Conservation (phyloP, 2,797 vertebrate species). For the Anabas testudineus region DNA sequence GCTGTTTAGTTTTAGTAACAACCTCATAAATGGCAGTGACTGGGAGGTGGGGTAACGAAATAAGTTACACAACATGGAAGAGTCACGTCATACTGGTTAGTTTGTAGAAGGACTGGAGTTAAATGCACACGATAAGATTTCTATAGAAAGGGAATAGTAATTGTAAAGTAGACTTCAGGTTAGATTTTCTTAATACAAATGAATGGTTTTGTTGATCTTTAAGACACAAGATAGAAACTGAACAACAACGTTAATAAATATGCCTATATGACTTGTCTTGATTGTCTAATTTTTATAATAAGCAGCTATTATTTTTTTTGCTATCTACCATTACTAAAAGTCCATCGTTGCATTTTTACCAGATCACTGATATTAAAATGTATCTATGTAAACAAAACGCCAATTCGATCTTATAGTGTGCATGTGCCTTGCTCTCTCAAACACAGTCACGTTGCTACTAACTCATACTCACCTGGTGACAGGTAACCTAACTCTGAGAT, state of each 20-base stretch:
- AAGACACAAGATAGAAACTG: background rate
- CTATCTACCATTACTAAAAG: too few species aligned
- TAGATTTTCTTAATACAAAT: background rate
- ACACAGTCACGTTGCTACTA: constrained; percentile 74
- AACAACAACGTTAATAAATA: too few species aligned
- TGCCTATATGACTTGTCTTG: too few species aligned
- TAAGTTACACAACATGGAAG: constrained; percentile 64
- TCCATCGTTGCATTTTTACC: too few species aligned
- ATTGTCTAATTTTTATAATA: too few species aligned
- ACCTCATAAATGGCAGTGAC: constrained; percentile 17
- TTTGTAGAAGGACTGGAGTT: constrained; percentile 27
- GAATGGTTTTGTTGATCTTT: background rate
- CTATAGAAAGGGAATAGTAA: background rate
- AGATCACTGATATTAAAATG: too few species aligned
- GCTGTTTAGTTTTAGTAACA: constrained; percentile 40
- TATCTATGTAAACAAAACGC: too few species aligned
- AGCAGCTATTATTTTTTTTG: too few species aligned
- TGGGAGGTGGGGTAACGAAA: constrained; percentile 42
- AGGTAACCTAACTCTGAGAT: constrained; percentile 99
- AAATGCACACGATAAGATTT: constrained; percentile 65
- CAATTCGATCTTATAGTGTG: constrained; percentile 46
- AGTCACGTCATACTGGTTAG: constrained; percentile 74
- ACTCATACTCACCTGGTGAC: constrained; percentile 92
- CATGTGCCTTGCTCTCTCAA: constrained; percentile 81
- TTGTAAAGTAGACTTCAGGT: too few species aligned